phyloP scores from a whole-genome alignment of 2,888 invertebrate genomes.

The Caenorhabditis macrosperma region DNA sequence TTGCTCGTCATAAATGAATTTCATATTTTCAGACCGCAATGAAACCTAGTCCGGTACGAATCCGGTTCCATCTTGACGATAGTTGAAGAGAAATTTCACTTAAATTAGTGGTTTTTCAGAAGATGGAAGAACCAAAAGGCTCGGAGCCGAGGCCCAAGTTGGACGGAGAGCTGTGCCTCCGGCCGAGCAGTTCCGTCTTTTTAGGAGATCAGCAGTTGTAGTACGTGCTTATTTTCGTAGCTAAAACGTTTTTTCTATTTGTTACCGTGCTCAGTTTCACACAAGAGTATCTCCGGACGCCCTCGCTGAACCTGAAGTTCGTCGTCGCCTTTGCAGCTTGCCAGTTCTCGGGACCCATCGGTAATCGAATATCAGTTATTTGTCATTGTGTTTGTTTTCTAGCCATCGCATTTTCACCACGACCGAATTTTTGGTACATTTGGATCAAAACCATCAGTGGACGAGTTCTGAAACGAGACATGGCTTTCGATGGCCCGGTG shows the following conservation, averaged over 20 bases:
- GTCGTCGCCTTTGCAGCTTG: constrained; percentile 67
- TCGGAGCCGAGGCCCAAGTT: constrained; percentile 3
- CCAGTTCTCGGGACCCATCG: constrained; percentile 69
- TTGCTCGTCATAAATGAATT: neutral
- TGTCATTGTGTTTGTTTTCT: neutral
- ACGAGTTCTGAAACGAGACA: constrained; percentile 49
- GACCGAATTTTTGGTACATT: constrained; percentile 51
- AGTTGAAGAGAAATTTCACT: too few relatives aligned
- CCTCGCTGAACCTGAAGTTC: constrained; percentile 57
- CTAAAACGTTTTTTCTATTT: neutral
- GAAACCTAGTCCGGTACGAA: neutral
- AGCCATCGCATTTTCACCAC: constrained; percentile 51
- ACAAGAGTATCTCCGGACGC: constrained; percentile 39
- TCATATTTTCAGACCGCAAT: neutral
- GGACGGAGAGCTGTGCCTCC: constrained; percentile 32
- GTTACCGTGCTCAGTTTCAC: constrained; percentile 50
- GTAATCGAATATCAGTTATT: constrained; percentile 21
- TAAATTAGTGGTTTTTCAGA: neutral
- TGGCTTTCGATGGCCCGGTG: constrained; percentile 56
- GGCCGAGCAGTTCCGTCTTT: constrained; percentile 31
- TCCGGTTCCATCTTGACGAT: neutral
- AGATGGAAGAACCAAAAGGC: constrained; percentile 4
- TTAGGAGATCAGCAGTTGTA: constrained; percentile 40
- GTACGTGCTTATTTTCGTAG: constrained; percentile 3
- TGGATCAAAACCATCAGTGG: constrained; percentile 61